Evolutionary conservation across 1,140 invertebrate genomes (phyloP).

Genomic region (Rhagoletis pomonella): DNA sequence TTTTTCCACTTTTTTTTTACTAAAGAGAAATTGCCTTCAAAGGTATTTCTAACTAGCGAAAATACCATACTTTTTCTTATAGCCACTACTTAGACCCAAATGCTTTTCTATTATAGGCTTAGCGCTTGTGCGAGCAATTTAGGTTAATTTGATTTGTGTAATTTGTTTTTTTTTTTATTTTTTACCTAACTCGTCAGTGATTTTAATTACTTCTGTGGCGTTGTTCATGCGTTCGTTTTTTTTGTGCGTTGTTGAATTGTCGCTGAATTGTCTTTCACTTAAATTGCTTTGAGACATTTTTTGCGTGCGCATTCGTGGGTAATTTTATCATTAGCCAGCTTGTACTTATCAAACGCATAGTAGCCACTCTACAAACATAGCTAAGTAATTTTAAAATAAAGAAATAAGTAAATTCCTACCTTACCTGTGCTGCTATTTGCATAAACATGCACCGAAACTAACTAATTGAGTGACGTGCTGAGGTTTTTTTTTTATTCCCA

Average conservation of each 20-base stretch:
- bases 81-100: neutral
- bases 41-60: neutral
- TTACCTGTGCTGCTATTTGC: neutral
- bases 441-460: neutral
- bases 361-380: neutral
- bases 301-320: neutral
- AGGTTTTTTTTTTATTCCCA: neutral
- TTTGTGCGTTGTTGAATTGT: neutral
- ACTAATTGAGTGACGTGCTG: neutral
- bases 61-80: neutral
- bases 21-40: constrained; percentile 38
- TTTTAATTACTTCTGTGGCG: constrained; percentile 11
- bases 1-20: no score
- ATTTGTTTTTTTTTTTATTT: neutral
- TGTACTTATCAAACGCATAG: neutral
- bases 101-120: constrained; percentile 4
- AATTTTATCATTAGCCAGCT: constrained; percentile 30
- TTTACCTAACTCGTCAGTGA: neutral
- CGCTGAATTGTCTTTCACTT: constrained; percentile 40
- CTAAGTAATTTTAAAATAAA: no score
- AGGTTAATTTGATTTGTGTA: constrained; percentile 46
- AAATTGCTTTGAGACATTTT: constrained; percentile 15
- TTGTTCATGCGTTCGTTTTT: neutral
- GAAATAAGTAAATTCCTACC: no score
- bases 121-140: constrained; percentile 17